Conservation (phyloP, 2,888 invertebrate species). For the Drosophila atroscutellata region DNA sequence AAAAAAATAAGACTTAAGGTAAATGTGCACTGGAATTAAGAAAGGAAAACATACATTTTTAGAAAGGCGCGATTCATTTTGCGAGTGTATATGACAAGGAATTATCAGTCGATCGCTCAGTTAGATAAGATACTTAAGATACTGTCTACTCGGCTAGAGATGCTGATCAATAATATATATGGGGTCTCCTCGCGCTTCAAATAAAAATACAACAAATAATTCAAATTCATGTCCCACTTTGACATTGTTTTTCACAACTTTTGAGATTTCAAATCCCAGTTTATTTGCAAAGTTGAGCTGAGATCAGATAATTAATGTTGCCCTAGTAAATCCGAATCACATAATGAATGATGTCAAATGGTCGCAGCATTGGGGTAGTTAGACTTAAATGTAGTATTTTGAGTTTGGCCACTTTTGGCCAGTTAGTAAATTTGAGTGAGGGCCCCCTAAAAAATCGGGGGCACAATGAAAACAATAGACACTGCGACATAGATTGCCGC, state of each 20-base stretch:
- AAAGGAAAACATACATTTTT: not conserved
- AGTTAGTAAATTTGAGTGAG: conserved; percentile 48
- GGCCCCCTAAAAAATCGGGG: conserved; percentile 22
- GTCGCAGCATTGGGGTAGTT: conserved; percentile 28
- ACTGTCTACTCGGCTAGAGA: not conserved
- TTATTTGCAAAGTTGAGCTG: not conserved
- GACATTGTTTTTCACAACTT: not conserved
- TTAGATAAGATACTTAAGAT: no score
- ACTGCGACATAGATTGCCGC: conserved; percentile 51
- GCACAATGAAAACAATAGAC: conserved; percentile 55
- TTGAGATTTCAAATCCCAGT: not conserved
- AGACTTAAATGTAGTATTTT: conserved; percentile 35
- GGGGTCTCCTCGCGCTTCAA: not conserved
- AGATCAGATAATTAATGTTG: conserved; percentile 9
- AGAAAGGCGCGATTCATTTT: not conserved
- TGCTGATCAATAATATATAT: not conserved
- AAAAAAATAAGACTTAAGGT: not conserved
- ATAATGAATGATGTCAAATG: conserved; percentile 47
- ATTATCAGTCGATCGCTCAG: not conserved
- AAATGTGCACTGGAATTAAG: not conserved
- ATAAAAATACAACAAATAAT: not conserved
- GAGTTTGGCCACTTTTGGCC: conserved; percentile 60
- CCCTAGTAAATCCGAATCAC: conserved; percentile 3
- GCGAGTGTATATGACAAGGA: not conserved
- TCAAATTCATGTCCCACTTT: not conserved